Evolutionary conservation across 1,140 invertebrate genomes (phyloP), one percentile per base, ranked within the genome.

Genomic region (Alviniconcha marisindica): DNA sequence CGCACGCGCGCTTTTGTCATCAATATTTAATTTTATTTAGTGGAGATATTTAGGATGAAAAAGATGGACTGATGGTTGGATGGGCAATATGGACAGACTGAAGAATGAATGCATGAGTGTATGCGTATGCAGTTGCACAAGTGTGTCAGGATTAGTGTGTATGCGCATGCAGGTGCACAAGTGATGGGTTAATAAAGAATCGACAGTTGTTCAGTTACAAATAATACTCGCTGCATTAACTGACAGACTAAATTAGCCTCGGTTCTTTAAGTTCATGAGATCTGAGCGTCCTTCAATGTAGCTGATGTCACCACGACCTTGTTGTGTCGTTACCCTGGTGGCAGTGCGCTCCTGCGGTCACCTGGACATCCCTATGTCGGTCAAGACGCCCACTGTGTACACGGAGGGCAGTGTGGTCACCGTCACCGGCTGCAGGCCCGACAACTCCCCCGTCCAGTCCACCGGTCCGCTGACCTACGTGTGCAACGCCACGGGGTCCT

Each of bases 271-370:
- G 44, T 48, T 48, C 44, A 71, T 14, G 66, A 12, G 10, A n/a
- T n/a, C 44, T 10, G 7, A 48, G 44, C 44, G 5, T 48, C 7
- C 5, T 18, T 48, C 5, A 48, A 48, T 48, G 44, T 48, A 48
- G 44, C n/a, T 48, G 18, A 48, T 48, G 5, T 48, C 44, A 18
- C 44, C 44, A 18, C 44, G 44, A 48, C 44, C 18, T 48, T 5
- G 5, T 48, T 48, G 18, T 48, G 5, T 48, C 18, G 5, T 48
- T 48, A 48, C 18, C 18, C 18, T 5, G 7, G 18, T 18, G 18
- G 18, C 60, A 88, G 87, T 84, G 0, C 10, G 24, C 24, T 71
- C 86, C 5, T 89, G 88, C 84, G 88, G 88, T 21, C 63, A 85
- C 2, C 71, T 87, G 18, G 77, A 86, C 77, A 85, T 89, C 28